A percentile compares a stretch with the other conserved stretches of the same genome.
phyloP scores from a whole-genome alignment of 1,140 invertebrate species.

The Papilio dardanus region DNA sequence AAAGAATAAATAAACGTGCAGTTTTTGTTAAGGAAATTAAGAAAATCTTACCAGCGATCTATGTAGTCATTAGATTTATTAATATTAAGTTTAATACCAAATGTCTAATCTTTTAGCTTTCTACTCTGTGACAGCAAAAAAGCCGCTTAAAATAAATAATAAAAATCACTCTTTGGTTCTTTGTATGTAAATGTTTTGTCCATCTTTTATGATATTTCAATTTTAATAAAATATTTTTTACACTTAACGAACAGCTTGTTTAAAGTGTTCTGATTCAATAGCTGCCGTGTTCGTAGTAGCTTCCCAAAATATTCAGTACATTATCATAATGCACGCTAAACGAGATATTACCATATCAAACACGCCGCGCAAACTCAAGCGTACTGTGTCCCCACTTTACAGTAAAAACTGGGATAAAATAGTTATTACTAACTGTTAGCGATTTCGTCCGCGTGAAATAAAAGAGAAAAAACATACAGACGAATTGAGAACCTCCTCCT shows the following conservation, averaged over 20 bases:
- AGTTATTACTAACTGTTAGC: not conserved
- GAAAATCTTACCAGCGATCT: too few species aligned
- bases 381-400: not conserved
- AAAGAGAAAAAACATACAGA: too few species aligned
- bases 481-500: too few species aligned
- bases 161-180: not conserved
- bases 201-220: not conserved
- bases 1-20: not conserved
- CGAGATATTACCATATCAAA: conserved; percentile 18
- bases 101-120: too few species aligned
- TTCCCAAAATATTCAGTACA: conserved; percentile 12
- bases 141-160: too few species aligned
- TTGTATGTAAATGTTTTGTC: too few species aligned
- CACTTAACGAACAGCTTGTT: not conserved
- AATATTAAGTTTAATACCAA: too few species aligned
- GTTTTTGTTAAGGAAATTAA: not conserved
- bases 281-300: conserved; percentile 1
- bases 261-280: not conserved
- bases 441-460: too few species aligned
- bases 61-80: too few species aligned
- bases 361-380: not conserved
- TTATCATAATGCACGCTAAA: conserved; percentile 15
- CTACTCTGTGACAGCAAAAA: too few species aligned
- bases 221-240: not conserved
- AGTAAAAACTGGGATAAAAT: not conserved